Evolutionary conservation across 2,888 invertebrate species (phyloP), one percentile per base, ranked within the genome.

Genomic region (Chaitophorus viminalis): DNA sequence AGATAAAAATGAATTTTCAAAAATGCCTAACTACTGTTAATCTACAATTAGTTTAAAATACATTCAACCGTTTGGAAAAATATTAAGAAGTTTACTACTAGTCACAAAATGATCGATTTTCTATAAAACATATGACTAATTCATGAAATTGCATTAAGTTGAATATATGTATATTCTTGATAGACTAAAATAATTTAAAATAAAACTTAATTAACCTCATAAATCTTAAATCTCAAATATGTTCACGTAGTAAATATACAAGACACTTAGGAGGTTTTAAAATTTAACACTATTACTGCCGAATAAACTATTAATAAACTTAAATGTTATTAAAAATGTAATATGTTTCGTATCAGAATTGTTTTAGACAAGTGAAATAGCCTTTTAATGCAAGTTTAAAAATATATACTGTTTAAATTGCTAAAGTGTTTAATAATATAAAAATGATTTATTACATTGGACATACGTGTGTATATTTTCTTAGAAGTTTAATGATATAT

Each of bases 401-500:
- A 77, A 46, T 77, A 77, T 39, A n/a, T 39, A 11, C 46, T 75
- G 46, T 31, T 77, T 77, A 52, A 52, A 77, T 52, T 77, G 52
- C 5, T n/a, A 52, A 77, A 77, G 31, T 31, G 52, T 77, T 52
- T 77, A 52, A 52, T 52, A 77, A 52, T 52, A 52, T 52, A 77
- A 77, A 52, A 77, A 77, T 77, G 46, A 77, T 77, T 77, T 77
- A 46, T 77, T 46, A 52, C 76, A 3, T 21, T 18, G 21, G 52
- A 31, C 29, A 18, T 31, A 36, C n/a, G n/a, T n/a, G 29, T 75
- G 25, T 60, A 68, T 77, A 52, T 77, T 77, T 77, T n/a, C 29
- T 77, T 77, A 77, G 18, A 77, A 77, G 29, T 52, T 52, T 31
- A 77, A 77, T 29, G 46, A 52, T 77, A 52, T 52, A 31, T 77